A percentile compares a stretch with the other conserved stretches of the same genome.
Evolutionary conservation across 2,113 vertebrate species (phyloP).

Genomic region (Brachirus orientalis): DNA sequence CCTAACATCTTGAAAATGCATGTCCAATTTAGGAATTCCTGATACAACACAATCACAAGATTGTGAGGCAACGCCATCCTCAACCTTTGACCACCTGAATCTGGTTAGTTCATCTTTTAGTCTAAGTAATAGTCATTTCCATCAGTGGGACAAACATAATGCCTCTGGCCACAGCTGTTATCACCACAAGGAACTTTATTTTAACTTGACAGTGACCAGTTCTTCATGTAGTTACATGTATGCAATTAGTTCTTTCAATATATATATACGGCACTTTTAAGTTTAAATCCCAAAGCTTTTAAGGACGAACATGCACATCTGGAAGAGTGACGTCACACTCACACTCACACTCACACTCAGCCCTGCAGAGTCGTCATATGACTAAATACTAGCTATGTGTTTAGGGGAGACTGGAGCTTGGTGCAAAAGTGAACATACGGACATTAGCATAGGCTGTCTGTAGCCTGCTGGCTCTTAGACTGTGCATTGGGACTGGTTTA

Average conservation of each 20-base stretch:
- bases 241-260: background rate
- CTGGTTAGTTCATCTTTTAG: background rate
- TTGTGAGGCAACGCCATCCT: too few relatives aligned
- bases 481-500: constrained; percentile 51
- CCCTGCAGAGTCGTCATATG: constrained; percentile 26
- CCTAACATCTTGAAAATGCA: too few relatives aligned
- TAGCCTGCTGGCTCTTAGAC: constrained; percentile 56
- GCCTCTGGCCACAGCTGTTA: background rate
- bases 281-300: constrained; percentile 1
- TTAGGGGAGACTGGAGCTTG: constrained; percentile 34
- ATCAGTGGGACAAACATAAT: background rate
- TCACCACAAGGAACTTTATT: background rate
- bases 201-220: background rate
- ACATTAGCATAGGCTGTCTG: constrained; percentile 70
- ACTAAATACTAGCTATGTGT: constrained; percentile 45
- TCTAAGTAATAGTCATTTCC: background rate
- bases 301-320: background rate
- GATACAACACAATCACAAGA: background rate
- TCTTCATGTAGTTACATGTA: background rate
- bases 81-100: background rate
- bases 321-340: constrained; percentile 19
- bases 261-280: background rate
- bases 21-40: background rate
- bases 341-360: constrained; percentile 16
- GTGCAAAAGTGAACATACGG: constrained; percentile 68